A percentile compares a stretch with the other conserved stretches of the same genome.
Evolutionary conservation across 2,797 vertebrate genomes (phyloP).

Genomic region (Sorex maritimensis): DNA sequence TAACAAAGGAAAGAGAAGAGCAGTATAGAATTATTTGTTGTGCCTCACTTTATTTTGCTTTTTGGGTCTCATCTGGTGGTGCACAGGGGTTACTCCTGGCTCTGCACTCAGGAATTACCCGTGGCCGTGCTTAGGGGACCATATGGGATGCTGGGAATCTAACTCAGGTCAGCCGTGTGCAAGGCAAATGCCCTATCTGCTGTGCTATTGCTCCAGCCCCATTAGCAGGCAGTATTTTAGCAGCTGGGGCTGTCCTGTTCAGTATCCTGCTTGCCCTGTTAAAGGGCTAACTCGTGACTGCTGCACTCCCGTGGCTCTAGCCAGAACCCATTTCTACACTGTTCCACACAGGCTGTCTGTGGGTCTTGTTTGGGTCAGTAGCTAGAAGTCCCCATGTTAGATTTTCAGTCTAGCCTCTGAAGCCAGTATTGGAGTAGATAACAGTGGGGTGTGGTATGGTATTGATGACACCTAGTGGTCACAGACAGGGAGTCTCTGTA

Average conservation of each 20-base stretch:
- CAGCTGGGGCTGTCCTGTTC: background rate
- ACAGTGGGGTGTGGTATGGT: background rate
- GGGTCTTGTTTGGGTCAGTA: background rate
- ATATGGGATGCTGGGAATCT: no score
- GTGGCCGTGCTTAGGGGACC: no score
- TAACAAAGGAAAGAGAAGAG: no score
- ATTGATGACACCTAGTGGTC: background rate
- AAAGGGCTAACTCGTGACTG: background rate
- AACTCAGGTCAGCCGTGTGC: no score
- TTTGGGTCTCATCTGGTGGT: no score
- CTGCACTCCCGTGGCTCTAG: background rate
- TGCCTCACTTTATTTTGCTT: no score
- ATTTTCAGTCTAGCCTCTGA: constrained; percentile 32
- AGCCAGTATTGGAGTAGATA: background rate
- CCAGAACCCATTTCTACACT: background rate
- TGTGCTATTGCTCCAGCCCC: background rate
- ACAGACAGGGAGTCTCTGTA: background rate
- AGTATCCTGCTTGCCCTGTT: background rate
- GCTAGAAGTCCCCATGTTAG: background rate
- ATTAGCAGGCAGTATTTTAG: background rate
- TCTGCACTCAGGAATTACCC: no score
- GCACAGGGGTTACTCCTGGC: no score
- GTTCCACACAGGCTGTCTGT: background rate
- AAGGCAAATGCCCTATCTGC: no score
- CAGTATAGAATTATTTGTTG: no score